phyloP scores from a whole-genome alignment of 2,113 vertebrate species.

The Brachypodius melanocephalos region DNA sequence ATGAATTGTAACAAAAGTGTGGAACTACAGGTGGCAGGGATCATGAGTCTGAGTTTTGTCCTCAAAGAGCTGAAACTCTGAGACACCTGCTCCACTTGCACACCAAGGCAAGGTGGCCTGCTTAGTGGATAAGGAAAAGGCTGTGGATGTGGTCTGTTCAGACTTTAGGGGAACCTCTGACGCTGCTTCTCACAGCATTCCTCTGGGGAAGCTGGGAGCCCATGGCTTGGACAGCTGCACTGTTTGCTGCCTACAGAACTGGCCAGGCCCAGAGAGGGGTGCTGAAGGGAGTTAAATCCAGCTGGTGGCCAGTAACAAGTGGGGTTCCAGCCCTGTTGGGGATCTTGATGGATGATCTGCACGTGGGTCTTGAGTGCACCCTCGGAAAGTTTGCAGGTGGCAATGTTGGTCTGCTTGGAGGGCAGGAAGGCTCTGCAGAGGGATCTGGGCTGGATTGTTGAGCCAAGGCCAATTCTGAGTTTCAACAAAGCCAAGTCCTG shows the following conservation, averaged over 20 bases:
- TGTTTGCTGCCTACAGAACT: not conserved
- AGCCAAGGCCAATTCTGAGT: not conserved
- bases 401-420: not conserved
- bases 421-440: not conserved
- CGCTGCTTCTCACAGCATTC: not conserved
- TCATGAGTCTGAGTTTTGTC: not conserved
- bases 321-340: not conserved
- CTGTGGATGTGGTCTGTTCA: rapidly evolving
- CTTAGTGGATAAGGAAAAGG: not conserved
- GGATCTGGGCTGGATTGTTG: not conserved
- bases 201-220: not conserved
- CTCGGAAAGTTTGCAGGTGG: not conserved
- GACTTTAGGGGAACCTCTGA: not conserved
- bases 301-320: not conserved
- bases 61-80: not conserved
- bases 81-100: not conserved
- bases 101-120: not conserved
- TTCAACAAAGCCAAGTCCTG: not conserved
- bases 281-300: no score
- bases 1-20: not conserved
- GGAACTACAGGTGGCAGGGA: not conserved
- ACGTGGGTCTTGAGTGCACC: not conserved
- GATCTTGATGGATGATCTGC: no score
- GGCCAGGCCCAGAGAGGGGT: no score
- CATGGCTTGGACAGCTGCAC: not conserved